Conservation (phyloP, 2,888 invertebrate species). For the Pheosia gnoma region DNA sequence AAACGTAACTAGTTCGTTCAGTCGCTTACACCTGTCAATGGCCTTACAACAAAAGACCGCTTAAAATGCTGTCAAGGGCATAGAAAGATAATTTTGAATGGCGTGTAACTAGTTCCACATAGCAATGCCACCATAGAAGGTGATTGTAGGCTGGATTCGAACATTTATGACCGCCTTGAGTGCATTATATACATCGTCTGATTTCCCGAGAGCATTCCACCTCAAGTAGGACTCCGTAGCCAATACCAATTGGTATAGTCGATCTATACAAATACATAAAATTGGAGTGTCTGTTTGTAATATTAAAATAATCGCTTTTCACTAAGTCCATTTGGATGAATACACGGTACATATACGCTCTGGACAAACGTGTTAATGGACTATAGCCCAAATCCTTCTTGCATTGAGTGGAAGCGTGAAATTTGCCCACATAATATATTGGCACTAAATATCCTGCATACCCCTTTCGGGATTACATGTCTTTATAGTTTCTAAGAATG, state of each 20-base stretch:
- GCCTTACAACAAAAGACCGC: slow-evolving; percentile 10
- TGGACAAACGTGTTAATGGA: no score
- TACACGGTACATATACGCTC: no score
- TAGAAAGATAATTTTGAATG: slow-evolving; percentile 26
- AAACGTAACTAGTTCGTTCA: neutral
- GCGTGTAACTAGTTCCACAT: slow-evolving; percentile 18
- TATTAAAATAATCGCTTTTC: no score
- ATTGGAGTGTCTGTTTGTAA: no score
- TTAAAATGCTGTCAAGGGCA: slow-evolving; percentile 24
- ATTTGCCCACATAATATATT: no score
- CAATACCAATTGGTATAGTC: neutral
- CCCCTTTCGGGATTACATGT: no score
- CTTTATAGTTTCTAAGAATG: neutral
- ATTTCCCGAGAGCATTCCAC: slow-evolving; percentile 1
- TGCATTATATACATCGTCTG: neutral
- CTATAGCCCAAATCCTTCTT: no score
- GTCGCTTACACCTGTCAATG: slow-evolving; percentile 10
- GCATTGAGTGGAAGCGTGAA: no score
- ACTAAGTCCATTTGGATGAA: no score
- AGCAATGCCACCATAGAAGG: slow-evolving; percentile 1
- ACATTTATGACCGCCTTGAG: neutral
- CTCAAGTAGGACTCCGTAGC: neutral
- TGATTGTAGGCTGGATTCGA: neutral
- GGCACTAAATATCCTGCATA: no score
- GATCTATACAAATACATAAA: no score